phyloP scores from a whole-genome alignment of 2,888 invertebrate species.

The Allolobophora icterica region DNA sequence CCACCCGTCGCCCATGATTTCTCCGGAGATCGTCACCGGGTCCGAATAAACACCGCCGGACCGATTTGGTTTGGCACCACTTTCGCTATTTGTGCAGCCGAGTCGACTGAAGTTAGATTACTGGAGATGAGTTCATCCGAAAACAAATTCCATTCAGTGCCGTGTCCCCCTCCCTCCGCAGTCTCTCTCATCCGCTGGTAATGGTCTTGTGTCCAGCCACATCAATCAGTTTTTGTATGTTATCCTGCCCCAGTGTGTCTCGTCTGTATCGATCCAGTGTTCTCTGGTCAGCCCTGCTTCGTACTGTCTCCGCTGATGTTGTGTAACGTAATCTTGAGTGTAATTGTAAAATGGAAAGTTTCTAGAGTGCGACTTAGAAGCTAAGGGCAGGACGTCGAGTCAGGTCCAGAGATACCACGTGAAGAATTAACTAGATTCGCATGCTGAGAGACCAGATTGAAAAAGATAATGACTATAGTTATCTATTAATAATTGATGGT shows the following conservation, averaged over 20 bases:
- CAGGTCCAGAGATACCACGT: not conserved
- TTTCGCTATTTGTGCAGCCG: not conserved
- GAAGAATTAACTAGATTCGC: not conserved
- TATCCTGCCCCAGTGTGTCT: slow-evolving; percentile 6
- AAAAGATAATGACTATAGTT: not conserved
- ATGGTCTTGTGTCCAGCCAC: not conserved
- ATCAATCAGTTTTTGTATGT: not conserved
- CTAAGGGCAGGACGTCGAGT: not conserved
- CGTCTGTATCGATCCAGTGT: not conserved
- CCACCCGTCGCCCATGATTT: slow-evolving; percentile 11
- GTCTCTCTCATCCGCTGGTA: not conserved
- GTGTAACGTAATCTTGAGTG: not conserved
- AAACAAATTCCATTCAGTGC: slow-evolving; percentile 11
- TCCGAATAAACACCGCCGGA: not conserved
- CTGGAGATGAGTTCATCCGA: slow-evolving; percentile 3
- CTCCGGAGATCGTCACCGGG: not conserved
- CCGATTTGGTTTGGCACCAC: slow-evolving; percentile 8
- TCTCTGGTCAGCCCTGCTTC: not conserved
- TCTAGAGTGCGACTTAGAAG: not conserved
- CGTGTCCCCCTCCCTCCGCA: not conserved
- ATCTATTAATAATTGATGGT: not conserved
- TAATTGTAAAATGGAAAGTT: not conserved
- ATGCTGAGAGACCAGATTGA: not conserved
- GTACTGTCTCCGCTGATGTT: not conserved
- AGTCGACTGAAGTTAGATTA: not conserved